Base-by-base conservation (phyloP, 1,140 invertebrate genomes). In the Drosophila subpulchrella region DNA sequence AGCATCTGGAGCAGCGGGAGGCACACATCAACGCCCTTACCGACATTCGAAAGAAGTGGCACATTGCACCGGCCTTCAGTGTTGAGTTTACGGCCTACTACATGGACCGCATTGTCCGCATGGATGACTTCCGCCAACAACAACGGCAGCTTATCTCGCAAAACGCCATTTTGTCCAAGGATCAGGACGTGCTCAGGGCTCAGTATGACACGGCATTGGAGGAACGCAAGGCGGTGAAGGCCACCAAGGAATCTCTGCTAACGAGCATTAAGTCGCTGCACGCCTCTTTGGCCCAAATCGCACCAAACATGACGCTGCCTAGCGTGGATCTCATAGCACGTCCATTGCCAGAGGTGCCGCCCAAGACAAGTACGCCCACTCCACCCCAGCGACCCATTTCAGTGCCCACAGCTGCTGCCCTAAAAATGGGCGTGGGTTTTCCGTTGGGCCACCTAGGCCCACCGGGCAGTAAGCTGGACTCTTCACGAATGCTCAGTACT, bases 51-150 rank as follows among this genome's bases (percentile, higher is more conserved):
- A 98, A 97, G 84, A 98, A 98, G 81, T 98, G 98, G 96, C 97
- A 98, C 91, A 96, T 98, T 54, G 95, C 97, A 4, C 97, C 98
- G 0, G 97, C 98, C 0, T 97, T 96, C 77, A 98, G 96, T 56
- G 96, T 98, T 0, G 98, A 99, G 92, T 99, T 98, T 92, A 96
- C 98, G 42, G 97, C 96, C 11, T 99, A 99, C 92, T 99, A 97
- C 92, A 93, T 98, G 42, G 98, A 98, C 93, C 94, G 97, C 39
- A 96, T 97, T 85, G 93, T 94, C 4, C 93, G 97, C 10, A 94
- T 97, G n/a, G 94, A 95, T 1, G 95, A 95, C 5, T 95, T 98
- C 93, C 96, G 97, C 75, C 93, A 95, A 6, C 95, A 95, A 20
- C 91, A 98, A 1, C 95, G 96, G 67, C 95, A 97, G 55, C 93